Base-by-base conservation (phyloP, 2,888 invertebrate species). In the Himalopsyche anomala region DNA sequence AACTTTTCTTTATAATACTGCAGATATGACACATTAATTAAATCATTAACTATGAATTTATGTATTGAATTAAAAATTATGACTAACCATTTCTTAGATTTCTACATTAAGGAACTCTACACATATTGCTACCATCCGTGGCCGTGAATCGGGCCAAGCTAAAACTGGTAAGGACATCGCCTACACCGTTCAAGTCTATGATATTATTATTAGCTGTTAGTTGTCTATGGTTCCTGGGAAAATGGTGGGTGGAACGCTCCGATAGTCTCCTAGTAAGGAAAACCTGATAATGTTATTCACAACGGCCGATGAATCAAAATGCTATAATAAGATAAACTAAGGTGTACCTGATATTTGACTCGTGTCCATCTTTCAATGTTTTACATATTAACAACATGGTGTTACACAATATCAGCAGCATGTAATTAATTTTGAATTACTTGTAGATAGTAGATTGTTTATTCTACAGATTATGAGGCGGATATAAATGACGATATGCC, bases 231-330 rank as follows among this genome's bases (percentile, higher is more conserved):
- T 62, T n/a, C 62, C 62, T 28, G 62, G 28, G 62, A 62, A 62
- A 62, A 62, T 62, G 19, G 62, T 62, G 62, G 62, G 62, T 62
- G 62, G 62, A 62, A 19, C 19, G 62, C 19, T 19, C 11, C 62
- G 62, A 62, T 28, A 8, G 62, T 11, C 62, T 62, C 62, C 62
- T 62, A 62, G 62, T 62, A 62, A 62, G 62, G 62, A 62, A 62
- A 62, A 62, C 62, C 62, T 62, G 62, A 62, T 62, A 62, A 62
- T 62, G 62, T 62, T 62, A 62, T 62, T 62, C 28, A 19, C 62
- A 28, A 9, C 28, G n/a, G 5, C 8, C 28, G 62, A 62, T 62
- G 62, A 62, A 62, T 62, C 62, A 19, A 62, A 19, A 19, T 19
- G 62, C 62, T 62, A 62, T 19, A 62, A 62, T 62, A 62, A 62